phyloP scores from a whole-genome alignment of 2,797 vertebrate species.

The Sebastolobus alascanus region DNA sequence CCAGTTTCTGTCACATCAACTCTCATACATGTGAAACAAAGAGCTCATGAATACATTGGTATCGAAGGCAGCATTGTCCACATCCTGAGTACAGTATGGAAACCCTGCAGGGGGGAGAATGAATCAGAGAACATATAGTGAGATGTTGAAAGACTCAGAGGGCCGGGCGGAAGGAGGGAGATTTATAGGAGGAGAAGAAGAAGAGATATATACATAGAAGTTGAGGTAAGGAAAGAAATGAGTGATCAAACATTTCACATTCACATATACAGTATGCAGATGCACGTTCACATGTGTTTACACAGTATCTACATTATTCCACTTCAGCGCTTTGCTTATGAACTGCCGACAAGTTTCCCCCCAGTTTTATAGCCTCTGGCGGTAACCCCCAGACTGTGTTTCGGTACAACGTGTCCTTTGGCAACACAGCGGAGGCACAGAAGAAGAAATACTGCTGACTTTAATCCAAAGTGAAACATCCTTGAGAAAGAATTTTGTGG shows the following conservation, averaged over 20 bases:
- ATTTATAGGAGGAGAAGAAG: not conserved
- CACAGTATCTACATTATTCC: not conserved
- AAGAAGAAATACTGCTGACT: slow-evolving; percentile 35
- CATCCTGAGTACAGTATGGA: slow-evolving; percentile 3
- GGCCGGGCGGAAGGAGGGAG: not conserved
- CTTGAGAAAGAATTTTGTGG: slow-evolving; percentile 31
- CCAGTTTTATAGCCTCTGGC: slow-evolving; percentile 10
- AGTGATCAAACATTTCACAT: slow-evolving; percentile 12
- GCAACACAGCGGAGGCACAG: not conserved
- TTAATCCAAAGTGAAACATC: slow-evolving; percentile 45
- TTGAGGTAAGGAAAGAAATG: not conserved
- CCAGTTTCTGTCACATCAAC: slow-evolving; percentile 1
- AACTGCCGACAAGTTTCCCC: slow-evolving; percentile 1
- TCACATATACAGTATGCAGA: not conserved
- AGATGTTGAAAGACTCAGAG: not conserved
- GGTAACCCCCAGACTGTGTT: not conserved
- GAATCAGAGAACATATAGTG: slow-evolving; percentile 16
- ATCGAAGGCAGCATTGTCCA: slow-evolving; percentile 23
- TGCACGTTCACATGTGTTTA: not conserved
- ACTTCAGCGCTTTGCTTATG: not conserved
- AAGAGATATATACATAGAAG: not conserved
- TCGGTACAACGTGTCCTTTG: slow-evolving; percentile 15
- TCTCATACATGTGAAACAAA: slow-evolving; percentile 29
- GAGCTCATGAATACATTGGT: slow-evolving; percentile 30
- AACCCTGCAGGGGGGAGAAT: slow-evolving; percentile 20